Percentiles rank a stretch among this genome's conserved stretches.
These are phyloP conservation scores for Prietella phreatophila DNA, from an alignment of 2,113 vertebrate genomes.

Conservation along the genomic window DNA sequence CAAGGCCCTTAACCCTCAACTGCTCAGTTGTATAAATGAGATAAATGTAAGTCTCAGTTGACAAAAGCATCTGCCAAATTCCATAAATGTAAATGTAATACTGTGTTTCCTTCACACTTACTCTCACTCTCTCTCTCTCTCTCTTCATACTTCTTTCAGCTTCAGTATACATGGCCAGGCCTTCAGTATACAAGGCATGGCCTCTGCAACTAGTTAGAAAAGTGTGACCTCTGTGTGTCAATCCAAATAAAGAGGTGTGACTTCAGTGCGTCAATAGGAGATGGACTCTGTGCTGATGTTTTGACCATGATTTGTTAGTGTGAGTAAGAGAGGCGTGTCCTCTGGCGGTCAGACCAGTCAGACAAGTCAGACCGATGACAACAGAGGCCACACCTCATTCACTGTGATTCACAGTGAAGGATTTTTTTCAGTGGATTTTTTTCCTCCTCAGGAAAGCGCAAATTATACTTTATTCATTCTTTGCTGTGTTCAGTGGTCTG, in stretches of 20 bases:
- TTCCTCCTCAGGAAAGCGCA: neutral
- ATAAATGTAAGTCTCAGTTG: too few species aligned
- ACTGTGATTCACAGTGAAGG: neutral
- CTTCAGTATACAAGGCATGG: neutral
- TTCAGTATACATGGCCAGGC: neutral
- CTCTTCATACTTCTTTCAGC: neutral
- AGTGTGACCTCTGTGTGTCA: neutral
- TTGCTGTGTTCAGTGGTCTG: neutral
- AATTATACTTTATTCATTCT: neutral
- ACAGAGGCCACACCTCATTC: neutral
- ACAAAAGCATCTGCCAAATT: too few species aligned
- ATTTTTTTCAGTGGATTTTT: neutral
- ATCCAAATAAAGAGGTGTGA: neutral
- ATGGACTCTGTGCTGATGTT: neutral
- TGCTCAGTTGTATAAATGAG: too few species aligned
- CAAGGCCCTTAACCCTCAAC: too few species aligned
- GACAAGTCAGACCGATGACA: neutral
- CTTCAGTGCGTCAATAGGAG: neutral
- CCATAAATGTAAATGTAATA: too few species aligned
- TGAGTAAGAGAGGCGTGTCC: neutral
- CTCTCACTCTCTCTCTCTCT: neutral
- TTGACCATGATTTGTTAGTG: neutral
- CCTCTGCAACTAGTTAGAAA: neutral
- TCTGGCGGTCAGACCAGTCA: neutral
- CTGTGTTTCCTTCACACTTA: neutral